Conservation (phyloP, 2,888 invertebrate genomes). For the Hyalella azteca region DNA sequence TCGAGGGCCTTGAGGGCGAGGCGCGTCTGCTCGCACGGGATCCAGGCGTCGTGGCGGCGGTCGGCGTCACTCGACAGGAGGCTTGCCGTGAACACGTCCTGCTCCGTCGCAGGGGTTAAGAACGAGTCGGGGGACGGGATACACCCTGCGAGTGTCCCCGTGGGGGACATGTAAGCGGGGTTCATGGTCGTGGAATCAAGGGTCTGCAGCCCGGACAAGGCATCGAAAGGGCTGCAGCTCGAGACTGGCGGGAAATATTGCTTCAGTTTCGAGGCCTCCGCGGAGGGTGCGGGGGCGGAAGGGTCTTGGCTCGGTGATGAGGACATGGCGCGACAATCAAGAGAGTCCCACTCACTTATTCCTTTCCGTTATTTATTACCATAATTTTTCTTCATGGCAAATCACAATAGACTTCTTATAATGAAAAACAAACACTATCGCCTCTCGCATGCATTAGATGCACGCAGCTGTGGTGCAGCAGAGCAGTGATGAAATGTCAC, state of each 20-base stretch:
- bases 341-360: too few relatives aligned
- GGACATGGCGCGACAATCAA: too few relatives aligned
- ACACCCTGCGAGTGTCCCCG: conserved; percentile 48
- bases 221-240: conserved; percentile 16
- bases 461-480: too few relatives aligned
- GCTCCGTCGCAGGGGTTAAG: conserved; percentile 53
- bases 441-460: too few relatives aligned
- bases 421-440: too few relatives aligned
- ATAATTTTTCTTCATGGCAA: too few relatives aligned
- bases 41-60: conserved; percentile 68
- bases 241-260: not conserved
- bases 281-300: not conserved
- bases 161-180: conserved; percentile 48
- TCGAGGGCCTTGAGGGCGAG: conserved; percentile 61
- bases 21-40: conserved; percentile 76
- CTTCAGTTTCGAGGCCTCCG: conserved; percentile 1
- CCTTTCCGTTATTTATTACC: too few relatives aligned
- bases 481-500: too few relatives aligned
- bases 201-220: not conserved
- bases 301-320: not conserved
- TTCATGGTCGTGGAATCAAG: conserved; percentile 29
- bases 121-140: conserved; percentile 55
- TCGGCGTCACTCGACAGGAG: conserved; percentile 54
- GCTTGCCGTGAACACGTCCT: conserved; percentile 56
- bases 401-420: too few relatives aligned